phyloP scores from a whole-genome alignment of 2,113 vertebrate genomes.

The Barbus barbus region DNA sequence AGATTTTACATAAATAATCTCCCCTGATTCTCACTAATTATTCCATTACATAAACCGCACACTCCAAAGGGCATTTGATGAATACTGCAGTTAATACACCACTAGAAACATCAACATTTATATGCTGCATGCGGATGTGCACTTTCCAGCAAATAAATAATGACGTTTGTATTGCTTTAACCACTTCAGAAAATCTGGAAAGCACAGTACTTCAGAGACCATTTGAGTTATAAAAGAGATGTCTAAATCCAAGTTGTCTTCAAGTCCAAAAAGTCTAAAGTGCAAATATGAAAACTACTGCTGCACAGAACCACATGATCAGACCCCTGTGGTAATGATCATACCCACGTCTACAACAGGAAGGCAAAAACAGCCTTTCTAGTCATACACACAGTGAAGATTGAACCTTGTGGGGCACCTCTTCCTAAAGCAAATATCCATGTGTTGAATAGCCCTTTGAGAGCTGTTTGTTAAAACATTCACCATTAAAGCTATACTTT shows the following conservation, averaged over 20 bases:
- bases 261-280: background rate
- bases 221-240: conserved; percentile 24
- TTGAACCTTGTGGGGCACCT: background rate
- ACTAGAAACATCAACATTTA: background rate
- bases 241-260: conserved; percentile 3
- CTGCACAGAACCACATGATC: background rate
- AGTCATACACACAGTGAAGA: background rate
- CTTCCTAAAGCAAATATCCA: conserved; percentile 9
- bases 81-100: conserved; percentile 14
- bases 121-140: background rate
- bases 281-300: background rate
- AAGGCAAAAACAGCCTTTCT: background rate
- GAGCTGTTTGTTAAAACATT: background rate
- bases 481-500: background rate
- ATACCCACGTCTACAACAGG: background rate
- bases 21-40: background rate
- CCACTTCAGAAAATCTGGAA: background rate
- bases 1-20: conserved; percentile 10
- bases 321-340: background rate
- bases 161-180: background rate
- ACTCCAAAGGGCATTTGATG: conserved; percentile 10
- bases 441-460: background rate
- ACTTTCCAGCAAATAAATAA: conserved; percentile 2
- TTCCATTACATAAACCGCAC: background rate
- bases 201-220: background rate